phyloP scores from a whole-genome alignment of 1,140 invertebrate species.

The Penaeus chinensis region DNA sequence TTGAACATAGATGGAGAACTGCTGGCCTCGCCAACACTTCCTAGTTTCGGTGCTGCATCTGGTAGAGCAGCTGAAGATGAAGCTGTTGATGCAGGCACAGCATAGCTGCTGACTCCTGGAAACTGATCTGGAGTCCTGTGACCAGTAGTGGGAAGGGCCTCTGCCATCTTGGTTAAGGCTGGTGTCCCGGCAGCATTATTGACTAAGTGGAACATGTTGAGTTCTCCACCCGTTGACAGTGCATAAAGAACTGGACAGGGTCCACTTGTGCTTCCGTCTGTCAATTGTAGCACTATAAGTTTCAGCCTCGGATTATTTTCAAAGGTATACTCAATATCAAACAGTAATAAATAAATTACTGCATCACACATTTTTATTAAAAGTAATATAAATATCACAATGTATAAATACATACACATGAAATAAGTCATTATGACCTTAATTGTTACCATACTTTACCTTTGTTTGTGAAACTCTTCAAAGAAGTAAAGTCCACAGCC shows the following conservation, averaged over 20 bases:
- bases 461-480: conserved; percentile 45
- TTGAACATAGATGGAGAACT: too few species aligned
- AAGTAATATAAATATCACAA: neutral
- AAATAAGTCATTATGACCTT: neutral
- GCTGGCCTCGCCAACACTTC: too few species aligned
- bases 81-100: neutral
- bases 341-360: too few species aligned
- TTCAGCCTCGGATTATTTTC: too few species aligned
- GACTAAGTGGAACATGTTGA: conserved; percentile 47
- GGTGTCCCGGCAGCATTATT: conserved; percentile 19
- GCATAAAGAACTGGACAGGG: conserved; percentile 47
- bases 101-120: conserved; percentile 25
- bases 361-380: too few species aligned
- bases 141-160: conserved; percentile 28
- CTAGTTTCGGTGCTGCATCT: too few species aligned
- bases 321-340: too few species aligned
- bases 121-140: conserved; percentile 38
- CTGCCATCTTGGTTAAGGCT: conserved; percentile 3
- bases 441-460: neutral
- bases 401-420: neutral
- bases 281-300: neutral
- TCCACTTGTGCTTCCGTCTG: conserved; percentile 40
- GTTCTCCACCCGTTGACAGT: conserved; percentile 49
- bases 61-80: neutral
- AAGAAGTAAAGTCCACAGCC: conserved; percentile 47